Base-by-base conservation (phyloP, 2,113 vertebrate species). In the Tragelaphus scriptus region DNA sequence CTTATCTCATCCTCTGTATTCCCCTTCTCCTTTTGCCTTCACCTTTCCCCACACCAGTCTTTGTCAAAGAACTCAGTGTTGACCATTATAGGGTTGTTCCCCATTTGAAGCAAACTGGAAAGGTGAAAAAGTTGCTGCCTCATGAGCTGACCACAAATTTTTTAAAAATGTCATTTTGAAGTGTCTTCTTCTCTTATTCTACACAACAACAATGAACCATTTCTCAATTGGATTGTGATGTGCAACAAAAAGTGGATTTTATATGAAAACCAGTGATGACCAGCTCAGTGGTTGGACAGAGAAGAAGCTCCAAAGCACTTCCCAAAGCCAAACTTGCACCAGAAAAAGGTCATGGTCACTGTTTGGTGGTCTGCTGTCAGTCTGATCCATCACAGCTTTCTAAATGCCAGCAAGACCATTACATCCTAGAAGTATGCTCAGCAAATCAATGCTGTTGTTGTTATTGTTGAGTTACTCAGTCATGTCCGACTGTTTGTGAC, bases 181-280 rank as follows among this genome's bases (percentile, higher is more conserved):
- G 71, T 77, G 36, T 77, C 21, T 44, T 71, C 17, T 40, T 26
- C 36, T 77, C 71, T 26, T 44, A 77, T 77, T 77, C 36, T 77
- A 77, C 71, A 44, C 12, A 25, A 77, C 9, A 40, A 23, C 71
- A 77, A 44, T 14, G 71, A 44, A 26, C 11, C 36, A 44, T 77
- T 77, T 77, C 23, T 77, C 71, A 44, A 77, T 14, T 77, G 71
- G 36, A 25, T 77, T 44, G 36, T 77, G 36, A 77, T 44, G 12
- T 44, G 36, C 0, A 0, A 44, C 0, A 0, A 77, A 77, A 77
- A 77, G 23, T 77, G 23, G 71, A 26, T 77, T 44, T 44, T 77
- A 44, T 14, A 44, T 14, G 36, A 44, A 44, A 44, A 40, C 36
- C 71, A 44, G 71, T 44, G 36, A 44, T 3, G 36, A 71, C 12